phyloP scores from a whole-genome alignment of 2,113 vertebrate species.

The Empidonax alnorum region DNA sequence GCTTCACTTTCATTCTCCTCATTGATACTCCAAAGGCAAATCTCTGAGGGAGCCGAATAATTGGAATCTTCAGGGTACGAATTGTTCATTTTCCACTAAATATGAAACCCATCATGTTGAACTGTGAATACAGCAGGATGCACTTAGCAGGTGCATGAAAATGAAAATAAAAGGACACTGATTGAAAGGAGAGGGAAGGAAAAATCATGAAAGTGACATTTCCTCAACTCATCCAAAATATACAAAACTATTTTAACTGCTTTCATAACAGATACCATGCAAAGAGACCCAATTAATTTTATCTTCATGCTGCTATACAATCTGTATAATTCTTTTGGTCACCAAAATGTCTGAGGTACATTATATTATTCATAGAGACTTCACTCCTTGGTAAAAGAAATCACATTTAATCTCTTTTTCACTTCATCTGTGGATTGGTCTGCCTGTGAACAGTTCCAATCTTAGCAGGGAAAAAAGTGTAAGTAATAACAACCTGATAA shows the following conservation, averaged over 20 bases:
- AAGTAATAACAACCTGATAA: constrained; percentile 1
- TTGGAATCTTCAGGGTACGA: constrained; percentile 62
- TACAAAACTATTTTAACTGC: constrained; percentile 55
- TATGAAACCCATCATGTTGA: constrained; percentile 77
- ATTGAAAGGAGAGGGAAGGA: neutral
- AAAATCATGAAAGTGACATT: constrained; percentile 51
- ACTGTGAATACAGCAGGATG: constrained; percentile 68
- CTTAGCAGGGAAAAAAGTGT: neutral
- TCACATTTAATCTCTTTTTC: constrained; percentile 36
- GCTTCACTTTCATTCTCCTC: constrained; percentile 1
- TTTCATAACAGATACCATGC: constrained; percentile 38
- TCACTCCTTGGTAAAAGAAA: constrained; percentile 31
- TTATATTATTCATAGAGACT: constrained; percentile 19
- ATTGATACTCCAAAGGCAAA: constrained; percentile 15
- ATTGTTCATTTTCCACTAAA: constrained; percentile 81
- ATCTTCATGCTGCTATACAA: constrained; percentile 52
- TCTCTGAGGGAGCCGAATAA: constrained; percentile 11
- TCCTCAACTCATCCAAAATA: constrained; percentile 51
- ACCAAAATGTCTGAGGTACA: constrained; percentile 38
- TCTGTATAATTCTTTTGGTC: constrained; percentile 50
- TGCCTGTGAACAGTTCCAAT: constrained; percentile 7
- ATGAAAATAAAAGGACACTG: constrained; percentile 72
- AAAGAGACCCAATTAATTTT: constrained; percentile 64
- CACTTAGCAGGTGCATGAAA: constrained; percentile 81
- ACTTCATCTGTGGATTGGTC: constrained; percentile 30